Evolutionary conservation across 2,113 vertebrate species (phyloP), one percentile per base, ranked within the genome.

Genomic region (Ciconia stormi): DNA sequence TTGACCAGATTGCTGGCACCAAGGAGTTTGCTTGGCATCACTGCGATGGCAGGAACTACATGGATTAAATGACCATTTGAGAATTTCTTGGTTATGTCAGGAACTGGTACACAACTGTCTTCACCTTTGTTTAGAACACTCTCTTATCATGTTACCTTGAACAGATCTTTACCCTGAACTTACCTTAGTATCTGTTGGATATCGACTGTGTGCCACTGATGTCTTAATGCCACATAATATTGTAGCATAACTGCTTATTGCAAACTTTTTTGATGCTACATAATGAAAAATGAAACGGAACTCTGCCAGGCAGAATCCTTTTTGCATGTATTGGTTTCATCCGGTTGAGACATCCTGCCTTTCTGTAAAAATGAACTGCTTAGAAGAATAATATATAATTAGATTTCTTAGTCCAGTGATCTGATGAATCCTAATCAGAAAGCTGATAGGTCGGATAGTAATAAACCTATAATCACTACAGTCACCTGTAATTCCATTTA

Each of bases 91-190:
- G 49, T 49, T 25, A 4, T 55, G 12, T 42, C 55, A 66, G 80
- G 52, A 85, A 38, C 58, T 55, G 32, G 8, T 40, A 9, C 61
- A 16, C 15, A 82, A 11, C 58, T 29, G 47, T 32, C 6, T 67
- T 17, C 40, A 17, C 79, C 46, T 58, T 70, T 58, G 32, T 62
- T 78, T 77, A 42, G 69, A 67, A 2, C 7, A 7, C 18, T 82
- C 32, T 12, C 26, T 76, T 25, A 18, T 6, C 0, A 0, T 26
- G 22, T 17, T 50, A 49, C 27, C 36, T 63, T 47, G 44, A 52
- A 76, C 23, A 78, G 15, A 27, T 40, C 59, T 77, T 47, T 44
- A 69, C 46, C 18, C 20, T 44, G 32, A 63, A 8, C 10, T 71
- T 49, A 13, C 17, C 20, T 50, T 36, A 34, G 7, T 38, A 11